Evolutionary conservation across 2,113 vertebrate genomes (phyloP).

Genomic region (Megaleporinus macrocephalus): DNA sequence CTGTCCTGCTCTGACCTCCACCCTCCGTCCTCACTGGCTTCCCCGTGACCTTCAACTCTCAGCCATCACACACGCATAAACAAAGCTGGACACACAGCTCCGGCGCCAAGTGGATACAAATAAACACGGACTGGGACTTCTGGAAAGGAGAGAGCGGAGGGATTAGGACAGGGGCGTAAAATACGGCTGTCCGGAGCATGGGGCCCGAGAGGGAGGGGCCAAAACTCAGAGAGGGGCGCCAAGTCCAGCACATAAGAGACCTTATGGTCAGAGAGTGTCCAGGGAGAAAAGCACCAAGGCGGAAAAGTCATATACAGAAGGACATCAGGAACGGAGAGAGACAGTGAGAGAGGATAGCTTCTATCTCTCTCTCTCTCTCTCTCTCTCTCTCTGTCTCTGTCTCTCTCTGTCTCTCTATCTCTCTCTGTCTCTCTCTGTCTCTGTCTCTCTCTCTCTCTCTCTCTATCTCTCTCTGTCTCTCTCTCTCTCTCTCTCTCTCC

Average conservation of each 20-base stretch:
- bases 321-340: neutral
- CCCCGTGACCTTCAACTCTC: neutral
- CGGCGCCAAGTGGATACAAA: neutral
- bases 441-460: too few relatives aligned
- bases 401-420: too few relatives aligned
- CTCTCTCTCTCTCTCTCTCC: too few relatives aligned
- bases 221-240: neutral
- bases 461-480: too few relatives aligned
- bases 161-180: neutral
- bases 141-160: neutral
- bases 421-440: too few relatives aligned
- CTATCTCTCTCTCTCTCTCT: too few relatives aligned
- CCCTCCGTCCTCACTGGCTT: neutral
- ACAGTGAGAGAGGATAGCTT: neutral
- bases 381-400: too few relatives aligned
- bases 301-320: neutral
- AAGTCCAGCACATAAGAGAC: neutral
- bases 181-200: neutral
- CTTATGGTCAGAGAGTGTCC: neutral
- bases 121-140: neutral
- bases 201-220: neutral
- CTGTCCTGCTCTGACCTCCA: too few relatives aligned
- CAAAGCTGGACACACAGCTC: neutral
- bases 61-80: neutral
- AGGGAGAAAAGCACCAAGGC: neutral